Evolutionary conservation across 35 echinoderm and acorn worm species (phyloP).

Genomic region (Hemicentrotus pulcherrimus): DNA sequence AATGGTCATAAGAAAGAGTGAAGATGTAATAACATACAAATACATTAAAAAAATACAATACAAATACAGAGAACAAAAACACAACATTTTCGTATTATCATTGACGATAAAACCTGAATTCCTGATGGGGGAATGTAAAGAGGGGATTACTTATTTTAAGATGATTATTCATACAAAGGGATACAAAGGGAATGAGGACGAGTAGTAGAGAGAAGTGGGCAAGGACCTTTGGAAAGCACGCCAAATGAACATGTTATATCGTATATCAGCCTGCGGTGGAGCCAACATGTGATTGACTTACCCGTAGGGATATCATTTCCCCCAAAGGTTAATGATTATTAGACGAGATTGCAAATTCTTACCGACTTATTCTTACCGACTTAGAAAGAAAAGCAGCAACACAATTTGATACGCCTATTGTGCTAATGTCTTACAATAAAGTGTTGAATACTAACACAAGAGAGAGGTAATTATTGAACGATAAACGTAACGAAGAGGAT

Average conservation of each 20-base stretch:
- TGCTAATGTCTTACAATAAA: neutral
- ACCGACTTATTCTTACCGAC: neutral
- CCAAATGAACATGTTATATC: neutral
- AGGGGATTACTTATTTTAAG: neutral
- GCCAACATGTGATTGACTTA: neutral
- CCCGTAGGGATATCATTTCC: neutral
- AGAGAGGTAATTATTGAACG: neutral
- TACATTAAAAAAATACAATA: too few relatives aligned
- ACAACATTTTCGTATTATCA: too few relatives aligned
- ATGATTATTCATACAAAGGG: neutral
- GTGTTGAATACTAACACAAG: neutral
- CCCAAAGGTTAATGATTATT: conserved; percentile 18
- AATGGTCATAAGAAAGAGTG: too few relatives aligned
- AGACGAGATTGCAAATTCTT: conserved; percentile 11
- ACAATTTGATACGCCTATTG: neutral
- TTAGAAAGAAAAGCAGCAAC: neutral
- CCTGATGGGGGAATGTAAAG: neutral
- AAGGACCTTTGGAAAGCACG: neutral
- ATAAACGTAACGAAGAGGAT: neutral
- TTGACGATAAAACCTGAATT: too few relatives aligned
- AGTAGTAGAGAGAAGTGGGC: neutral
- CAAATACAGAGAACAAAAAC: too few relatives aligned
- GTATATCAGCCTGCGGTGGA: neutral
- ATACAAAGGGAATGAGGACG: neutral
- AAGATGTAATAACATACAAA: too few relatives aligned